Conservation (phyloP, 2,797 vertebrate genomes). For the Gallinago nigripennis region DNA sequence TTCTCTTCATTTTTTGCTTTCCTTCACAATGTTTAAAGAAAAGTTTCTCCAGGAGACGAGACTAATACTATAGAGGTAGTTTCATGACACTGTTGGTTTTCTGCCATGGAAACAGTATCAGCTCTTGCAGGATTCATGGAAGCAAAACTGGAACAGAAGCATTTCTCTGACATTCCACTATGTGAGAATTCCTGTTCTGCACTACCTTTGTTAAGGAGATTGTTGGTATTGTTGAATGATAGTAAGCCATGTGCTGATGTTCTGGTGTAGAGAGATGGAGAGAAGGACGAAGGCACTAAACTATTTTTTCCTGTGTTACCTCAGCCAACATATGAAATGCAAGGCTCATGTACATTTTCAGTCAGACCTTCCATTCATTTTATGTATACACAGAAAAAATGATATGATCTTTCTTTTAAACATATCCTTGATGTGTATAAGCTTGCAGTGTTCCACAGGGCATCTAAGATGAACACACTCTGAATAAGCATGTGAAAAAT, state of each 20-base stretch:
- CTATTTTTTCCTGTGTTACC: background rate
- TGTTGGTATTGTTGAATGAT: background rate
- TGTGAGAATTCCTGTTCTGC: background rate
- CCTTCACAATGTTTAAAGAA: too few relatives aligned
- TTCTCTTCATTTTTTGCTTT: too few relatives aligned
- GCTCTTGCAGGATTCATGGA: too few relatives aligned
- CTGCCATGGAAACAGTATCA: too few relatives aligned
- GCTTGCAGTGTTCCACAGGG: background rate
- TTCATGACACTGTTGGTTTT: too few relatives aligned
- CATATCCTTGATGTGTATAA: background rate
- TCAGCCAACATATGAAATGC: background rate
- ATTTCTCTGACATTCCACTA: background rate
- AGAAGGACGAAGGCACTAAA: background rate
- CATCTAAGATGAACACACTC: background rate
- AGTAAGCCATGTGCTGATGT: background rate
- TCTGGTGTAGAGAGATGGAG: background rate
- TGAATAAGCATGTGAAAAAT: background rate
- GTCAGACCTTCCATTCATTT: background rate
- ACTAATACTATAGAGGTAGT: too few relatives aligned
- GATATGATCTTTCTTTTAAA: background rate
- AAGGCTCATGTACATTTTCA: background rate
- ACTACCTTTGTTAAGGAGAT: background rate
- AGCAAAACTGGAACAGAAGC: background rate
- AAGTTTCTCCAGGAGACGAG: too few relatives aligned
- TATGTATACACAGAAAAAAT: background rate